Evolutionary conservation across 2,113 vertebrate genomes (phyloP), one percentile per base, ranked within the genome.

Genomic region (Coptodon bakossiorum): DNA sequence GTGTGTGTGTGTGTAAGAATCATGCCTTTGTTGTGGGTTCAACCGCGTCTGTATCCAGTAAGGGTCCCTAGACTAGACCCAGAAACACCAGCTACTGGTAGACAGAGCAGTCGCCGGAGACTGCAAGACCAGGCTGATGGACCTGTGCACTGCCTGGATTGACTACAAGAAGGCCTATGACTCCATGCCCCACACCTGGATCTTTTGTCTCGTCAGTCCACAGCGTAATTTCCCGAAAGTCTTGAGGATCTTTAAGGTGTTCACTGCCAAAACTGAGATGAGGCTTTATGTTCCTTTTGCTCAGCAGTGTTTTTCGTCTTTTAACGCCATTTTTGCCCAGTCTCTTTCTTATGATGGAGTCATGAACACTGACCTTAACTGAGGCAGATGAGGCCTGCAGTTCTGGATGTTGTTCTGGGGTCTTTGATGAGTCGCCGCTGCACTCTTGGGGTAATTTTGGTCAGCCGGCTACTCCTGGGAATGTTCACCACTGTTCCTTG

Each of bases 221-320:
- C 13, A 45, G 54, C 2, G 4, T 27, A 14, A 27, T 14, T 57
- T 27, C 22, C 54, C 54, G 27, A 57, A 57, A 27, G 54, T 27
- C 54, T 57, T 0, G 54, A 6, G 0, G 0, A 27, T 27, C 22
- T 57, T 57, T 57, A 27, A 57, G 6, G 54, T 8, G 54, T 27
- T 57, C 54, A 57, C 54, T 57, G 12, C 54, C 22, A 57, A 57
- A 27, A 13, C 50, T 57, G 54, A 57, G 54, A 0, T 0, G 10
- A 54, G 52, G 52, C n/a, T 54, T 56, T 56, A 56, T 0, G 22
- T 56, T 56, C 11, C 53, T 54, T 24, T 54, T 54, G 53, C 53
- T 54, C 53, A 56, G 22, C 53, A 7, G 22, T 56, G 53, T 7
- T 56, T 31, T 54, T 27, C 13, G 53, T 27, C 22, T 56, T 56